phyloP scores from a whole-genome alignment of 2,113 vertebrate genomes.

The Oreochromis spilurus region DNA sequence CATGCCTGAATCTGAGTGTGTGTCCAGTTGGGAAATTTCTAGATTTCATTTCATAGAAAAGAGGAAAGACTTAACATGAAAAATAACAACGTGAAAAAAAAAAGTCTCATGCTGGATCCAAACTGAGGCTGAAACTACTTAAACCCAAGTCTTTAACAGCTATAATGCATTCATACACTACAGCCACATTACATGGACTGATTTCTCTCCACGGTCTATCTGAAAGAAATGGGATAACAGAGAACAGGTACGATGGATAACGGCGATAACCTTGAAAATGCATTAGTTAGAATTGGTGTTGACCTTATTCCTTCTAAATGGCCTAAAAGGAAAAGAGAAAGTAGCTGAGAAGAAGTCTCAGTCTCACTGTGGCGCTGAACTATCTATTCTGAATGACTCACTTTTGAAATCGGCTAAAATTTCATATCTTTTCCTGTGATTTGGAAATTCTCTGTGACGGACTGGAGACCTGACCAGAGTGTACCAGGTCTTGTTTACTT shows the following conservation, averaged over 20 bases:
- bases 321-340: neutral
- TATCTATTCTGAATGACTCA: neutral
- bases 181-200: neutral
- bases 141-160: neutral
- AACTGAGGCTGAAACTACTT: neutral
- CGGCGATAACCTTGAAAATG: neutral
- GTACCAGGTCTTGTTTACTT: neutral
- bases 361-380: neutral
- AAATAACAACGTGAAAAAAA: neutral
- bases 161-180: neutral
- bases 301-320: neutral
- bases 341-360: neutral
- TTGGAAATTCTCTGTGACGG: neutral
- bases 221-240: neutral
- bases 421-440: neutral
- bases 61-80: neutral
- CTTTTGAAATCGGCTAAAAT: neutral
- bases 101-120: neutral
- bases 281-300: neutral
- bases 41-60: neutral
- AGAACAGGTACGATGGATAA: neutral
- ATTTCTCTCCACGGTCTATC: neutral
- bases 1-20: neutral
- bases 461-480: neutral
- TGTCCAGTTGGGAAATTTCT: constrained; percentile 3